phyloP scores from a whole-genome alignment of 2,888 invertebrate species.

The Aphidoletes aphidimyza region DNA sequence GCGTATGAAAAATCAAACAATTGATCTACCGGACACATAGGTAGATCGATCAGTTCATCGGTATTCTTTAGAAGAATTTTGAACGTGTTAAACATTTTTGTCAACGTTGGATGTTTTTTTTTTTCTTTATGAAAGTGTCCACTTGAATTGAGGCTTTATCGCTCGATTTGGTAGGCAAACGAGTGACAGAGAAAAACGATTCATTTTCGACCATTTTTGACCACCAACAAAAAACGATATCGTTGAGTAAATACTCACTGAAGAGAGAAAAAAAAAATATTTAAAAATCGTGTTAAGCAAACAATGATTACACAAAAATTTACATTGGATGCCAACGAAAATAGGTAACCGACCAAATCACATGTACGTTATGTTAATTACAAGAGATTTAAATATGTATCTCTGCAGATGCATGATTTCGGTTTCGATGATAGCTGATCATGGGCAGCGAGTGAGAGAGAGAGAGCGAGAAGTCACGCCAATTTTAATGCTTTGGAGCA shows the following conservation, averaged over 20 bases:
- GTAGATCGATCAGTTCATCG: not conserved
- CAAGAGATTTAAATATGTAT: not conserved
- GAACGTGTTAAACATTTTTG: conserved; percentile 21
- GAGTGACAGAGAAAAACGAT: not conserved
- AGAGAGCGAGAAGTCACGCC: no score
- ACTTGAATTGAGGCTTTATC: no score
- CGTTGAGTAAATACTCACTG: not conserved
- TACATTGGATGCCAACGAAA: conserved; percentile 5
- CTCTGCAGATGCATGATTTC: conserved; percentile 2
- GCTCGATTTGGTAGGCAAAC: not conserved
- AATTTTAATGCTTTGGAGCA: no score
- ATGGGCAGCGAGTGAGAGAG: no score
- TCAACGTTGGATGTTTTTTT: not conserved
- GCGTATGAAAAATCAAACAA: conserved; percentile 15
- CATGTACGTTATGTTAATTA: not conserved
- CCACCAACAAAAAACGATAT: not conserved
- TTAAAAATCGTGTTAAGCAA: conserved; percentile 34
- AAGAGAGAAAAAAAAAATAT: not conserved
- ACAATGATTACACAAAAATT: conserved; percentile 9
- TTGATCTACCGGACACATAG: no score
- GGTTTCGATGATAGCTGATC: not conserved
- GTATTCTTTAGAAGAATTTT: not conserved
- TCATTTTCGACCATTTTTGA: no score
- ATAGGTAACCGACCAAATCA: not conserved
- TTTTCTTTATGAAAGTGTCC: no score